Evolutionary conservation across 2,888 invertebrate genomes (phyloP), one percentile per base, ranked within the genome.

Genomic region (Cheilosia vulpina): DNA sequence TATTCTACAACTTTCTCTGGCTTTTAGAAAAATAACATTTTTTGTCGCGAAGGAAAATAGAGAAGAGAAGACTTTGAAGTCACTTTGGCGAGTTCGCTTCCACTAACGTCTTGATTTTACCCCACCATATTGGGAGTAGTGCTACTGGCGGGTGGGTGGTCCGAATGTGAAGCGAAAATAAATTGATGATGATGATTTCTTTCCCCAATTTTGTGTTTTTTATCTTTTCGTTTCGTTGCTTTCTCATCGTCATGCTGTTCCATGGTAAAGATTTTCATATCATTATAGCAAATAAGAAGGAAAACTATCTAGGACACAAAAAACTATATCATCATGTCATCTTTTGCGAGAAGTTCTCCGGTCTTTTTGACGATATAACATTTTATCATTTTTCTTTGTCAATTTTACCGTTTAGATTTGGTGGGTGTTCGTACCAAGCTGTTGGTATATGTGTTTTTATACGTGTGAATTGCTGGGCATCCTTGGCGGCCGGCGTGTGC

Each of bases 311-410:
- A 11, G 57, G 62, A 77, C 58, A 71, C 45, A 62, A 68, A 38
- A 65, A 80, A 71, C 75, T 80, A 79, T 84, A 84, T 80, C 84
- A 80, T 80, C 80, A 75, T 84, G 75, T 84, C 84, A 84, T 80
- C 80, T 84, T 84, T 75, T 69, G 80, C 65, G 27, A 45, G 75
- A 84, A 80, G 80, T 84, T 84, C 69, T 80, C 41, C 53, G 52
- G 69, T 69, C 65, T 79, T 79, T 84, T 58, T 84, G 80, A 84
- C 80, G 80, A 84, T 79, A 84, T 84, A 84, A 84, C 75, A 60
- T 69, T 84, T 84, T 80, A 84, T 84, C 84, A 84, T 80, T 84
- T 84, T 84, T 84, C 84, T 84, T 75, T 84, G 84, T 84, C 84
- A 84, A 80, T 84, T 75, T 80, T 52, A 75, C 76, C 80, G 75